These are phyloP conservation scores for Hemaris fuciformis DNA, from an alignment of 2,888 invertebrate genomes.

Conservation along the genomic window DNA sequence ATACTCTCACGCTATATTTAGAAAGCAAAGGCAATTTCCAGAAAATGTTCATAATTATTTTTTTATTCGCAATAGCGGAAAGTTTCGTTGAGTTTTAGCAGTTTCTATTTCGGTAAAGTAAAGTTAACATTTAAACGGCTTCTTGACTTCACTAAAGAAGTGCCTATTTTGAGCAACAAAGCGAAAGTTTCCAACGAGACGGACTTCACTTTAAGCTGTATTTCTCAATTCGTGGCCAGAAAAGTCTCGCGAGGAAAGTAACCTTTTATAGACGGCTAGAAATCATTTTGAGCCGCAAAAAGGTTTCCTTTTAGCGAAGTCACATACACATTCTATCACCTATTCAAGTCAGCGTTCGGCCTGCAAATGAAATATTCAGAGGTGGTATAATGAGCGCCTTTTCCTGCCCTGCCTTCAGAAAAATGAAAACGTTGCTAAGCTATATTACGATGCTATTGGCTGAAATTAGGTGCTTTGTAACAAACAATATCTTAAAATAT, in stretches of 20 bases:
- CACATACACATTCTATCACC: not conserved
- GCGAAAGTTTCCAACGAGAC: not conserved
- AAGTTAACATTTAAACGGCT: not conserved
- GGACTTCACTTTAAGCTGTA: not conserved
- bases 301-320: not conserved
- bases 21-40: not conserved
- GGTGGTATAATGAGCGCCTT: not conserved
- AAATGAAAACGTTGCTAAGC: not conserved
- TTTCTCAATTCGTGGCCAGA: not conserved
- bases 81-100: not conserved
- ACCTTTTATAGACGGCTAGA: not conserved
- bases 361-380: conserved; percentile 4
- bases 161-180: not conserved
- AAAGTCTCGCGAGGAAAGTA: not conserved
- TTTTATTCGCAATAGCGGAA: not conserved
- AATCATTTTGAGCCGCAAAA: not conserved
- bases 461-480: no score
- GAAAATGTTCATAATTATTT: not conserved
- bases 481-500: no score
- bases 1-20: not conserved
- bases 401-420: not conserved
- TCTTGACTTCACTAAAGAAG: not conserved
- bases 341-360: not conserved
- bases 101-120: not conserved
- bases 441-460: not conserved